A percentile compares a stretch with the other conserved stretches of the same genome.
Evolutionary conservation across 2,888 invertebrate genomes (phyloP).

Genomic region (Odontocolon sp.): DNA sequence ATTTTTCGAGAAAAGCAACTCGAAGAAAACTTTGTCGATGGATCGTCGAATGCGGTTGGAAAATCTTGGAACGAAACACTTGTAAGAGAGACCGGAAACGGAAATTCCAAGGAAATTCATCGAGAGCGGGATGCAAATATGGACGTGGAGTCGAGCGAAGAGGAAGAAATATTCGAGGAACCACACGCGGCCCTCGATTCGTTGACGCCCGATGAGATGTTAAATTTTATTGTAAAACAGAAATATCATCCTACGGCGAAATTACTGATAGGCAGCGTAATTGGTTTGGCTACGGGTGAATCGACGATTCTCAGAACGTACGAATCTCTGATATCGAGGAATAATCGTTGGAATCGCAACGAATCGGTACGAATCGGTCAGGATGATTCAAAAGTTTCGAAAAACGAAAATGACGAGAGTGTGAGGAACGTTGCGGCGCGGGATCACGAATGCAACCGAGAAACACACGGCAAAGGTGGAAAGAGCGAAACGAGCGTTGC

Average conservation of each 20-base stretch:
- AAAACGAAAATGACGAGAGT: not conserved
- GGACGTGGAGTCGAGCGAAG: slow-evolving; percentile 9
- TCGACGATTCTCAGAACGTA: slow-evolving; percentile 68
- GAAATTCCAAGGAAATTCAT: not conserved
- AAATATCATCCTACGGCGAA: slow-evolving; percentile 75
- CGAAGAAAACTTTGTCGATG: slow-evolving; percentile 3
- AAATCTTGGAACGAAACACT: not conserved
- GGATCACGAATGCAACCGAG: not conserved
- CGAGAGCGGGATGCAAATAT: not conserved
- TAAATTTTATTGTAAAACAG: slow-evolving; percentile 74
- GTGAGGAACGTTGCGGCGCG: not conserved
- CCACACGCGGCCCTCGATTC: slow-evolving; percentile 62
- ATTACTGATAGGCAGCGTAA: slow-evolving; percentile 75
- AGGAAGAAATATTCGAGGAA: slow-evolving; percentile 24
- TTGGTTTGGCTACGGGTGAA: slow-evolving; percentile 73
- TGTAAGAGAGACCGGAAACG: not conserved
- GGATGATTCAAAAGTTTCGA: not conserved
- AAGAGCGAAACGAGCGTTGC: slow-evolving; percentile 1
- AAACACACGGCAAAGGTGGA: not conserved
- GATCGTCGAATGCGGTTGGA: not conserved
- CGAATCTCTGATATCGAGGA: slow-evolving; percentile 54
- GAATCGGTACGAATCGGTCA: not conserved
- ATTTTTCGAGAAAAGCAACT: not conserved
- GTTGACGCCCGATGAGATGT: slow-evolving; percentile 74
- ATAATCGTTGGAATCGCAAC: slow-evolving; percentile 10